Evolutionary conservation across 2,797 vertebrate genomes (phyloP), one percentile per base, ranked within the genome.

Genomic region (Macropodus opercularis): DNA sequence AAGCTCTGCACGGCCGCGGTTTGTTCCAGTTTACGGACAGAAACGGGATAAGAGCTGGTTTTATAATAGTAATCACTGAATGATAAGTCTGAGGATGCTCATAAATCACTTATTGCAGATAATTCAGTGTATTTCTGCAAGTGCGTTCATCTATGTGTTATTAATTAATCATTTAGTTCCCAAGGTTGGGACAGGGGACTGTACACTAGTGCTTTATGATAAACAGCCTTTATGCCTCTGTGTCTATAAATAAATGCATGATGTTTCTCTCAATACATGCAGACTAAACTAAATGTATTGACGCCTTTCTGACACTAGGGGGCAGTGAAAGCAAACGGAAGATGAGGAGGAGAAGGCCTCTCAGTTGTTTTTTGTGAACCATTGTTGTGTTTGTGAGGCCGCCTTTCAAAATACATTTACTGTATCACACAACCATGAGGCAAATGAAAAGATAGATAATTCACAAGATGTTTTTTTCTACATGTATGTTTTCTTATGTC

Each of bases 251-350:
- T n/a, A n/a, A n/a, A n/a, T n/a, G n/a, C n/a, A 4, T 19, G n/a
- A 46, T 14, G 14, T 43, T n/a, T n/a, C n/a, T n/a, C n/a, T n/a
- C n/a, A n/a, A n/a, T n/a, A 11, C 24, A 26, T 26, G 24, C 7
- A 32, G 10, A 32, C 3, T 3, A 31, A 12, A 2, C 14, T 4
- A 14, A 4, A 11, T 14, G 51, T 41, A 55, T 21, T 2, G 42
- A 43, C 3, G 13, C 5, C 12, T 5, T 18, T 10, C 1, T 3
- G n/a, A 14, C 88, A 82, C 83, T 68, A 85, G 89, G 76, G 78
- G 83, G 83, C 66, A 83, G 53, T 78, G 35, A 36, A 51, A 34
- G 41, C 77, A 57, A 75, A 77, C 50, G 48, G 2, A 65, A 76
- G 2, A 59, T n/a, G 1, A n/a, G 1, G 0, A 5, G 23, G 54